Base-by-base conservation (phyloP, 2,113 vertebrate genomes). In the Anas platyrhynchos region DNA sequence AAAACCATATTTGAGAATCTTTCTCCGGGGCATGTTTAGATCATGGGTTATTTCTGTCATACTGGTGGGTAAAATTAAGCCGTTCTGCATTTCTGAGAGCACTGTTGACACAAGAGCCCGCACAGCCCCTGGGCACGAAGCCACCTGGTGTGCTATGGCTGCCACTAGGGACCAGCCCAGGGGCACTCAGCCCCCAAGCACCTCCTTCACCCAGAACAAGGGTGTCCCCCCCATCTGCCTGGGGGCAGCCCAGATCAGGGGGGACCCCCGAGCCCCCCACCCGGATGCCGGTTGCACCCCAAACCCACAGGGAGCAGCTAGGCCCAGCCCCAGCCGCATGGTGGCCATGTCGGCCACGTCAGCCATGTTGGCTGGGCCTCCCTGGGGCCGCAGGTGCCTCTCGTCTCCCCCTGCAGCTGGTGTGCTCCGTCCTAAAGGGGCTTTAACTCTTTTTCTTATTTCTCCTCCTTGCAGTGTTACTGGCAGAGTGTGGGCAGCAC, bases 31-130 rank as follows among this genome's bases (percentile, higher is more conserved):
- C 89, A 69, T 82, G 68, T 90, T 93, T 96, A 88, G 83, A 89
- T 26, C 48, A 74, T 4, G 44, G 75, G 92, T 95, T 96, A 96
- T 97, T 97, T 96, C 91, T 90, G 79, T 92, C 81, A 21, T 32
- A 29, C n/a, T 82, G 86, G 93, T 22, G 82, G 84, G 41, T 46
- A 41, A 84, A 86, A 93, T 82, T 23, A 79, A 93, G 89, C 59
- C 5, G 3, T 56, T 23, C 81, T 73, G 46, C 31, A 3, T 87
- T 91, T 86, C 79, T 72, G 76, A 5, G 4, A 59, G 89, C 54
- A 29, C 34, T 76, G 58, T 91, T 94, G 89, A 71, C 56, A 36
- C 0, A 6, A 78, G 54, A 76, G 66, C 78, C 75, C 34, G 41
- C 58, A 32, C 74, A 91, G 65, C 27, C 63, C 91, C 48, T 66